Percentiles rank a stretch among this genome's conserved stretches.
Evolutionary conservation across 2,113 vertebrate genomes (phyloP).

Genomic region (Ramphastos sulfuratus): DNA sequence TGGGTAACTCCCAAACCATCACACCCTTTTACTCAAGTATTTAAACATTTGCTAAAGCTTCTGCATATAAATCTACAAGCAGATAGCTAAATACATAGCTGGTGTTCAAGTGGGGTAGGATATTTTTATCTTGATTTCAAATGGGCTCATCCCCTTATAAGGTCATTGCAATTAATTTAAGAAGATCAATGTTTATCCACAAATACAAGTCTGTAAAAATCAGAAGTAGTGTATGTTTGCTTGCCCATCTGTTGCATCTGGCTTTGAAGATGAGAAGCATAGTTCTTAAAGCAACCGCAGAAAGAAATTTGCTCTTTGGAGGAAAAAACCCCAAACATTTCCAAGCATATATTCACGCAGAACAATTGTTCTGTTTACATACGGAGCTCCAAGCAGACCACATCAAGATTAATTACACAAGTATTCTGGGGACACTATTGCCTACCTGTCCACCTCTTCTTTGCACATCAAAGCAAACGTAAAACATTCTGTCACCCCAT

Average conservation of each 20-base stretch:
- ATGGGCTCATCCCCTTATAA: neutral
- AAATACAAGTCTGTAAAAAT: neutral
- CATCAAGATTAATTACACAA: neutral
- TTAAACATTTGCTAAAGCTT: neutral
- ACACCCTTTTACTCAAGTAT: neutral
- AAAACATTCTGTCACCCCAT: conserved; percentile 95
- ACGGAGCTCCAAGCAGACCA: neutral
- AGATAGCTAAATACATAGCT: neutral
- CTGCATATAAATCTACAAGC: neutral
- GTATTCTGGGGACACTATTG: neutral
- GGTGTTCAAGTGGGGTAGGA: neutral
- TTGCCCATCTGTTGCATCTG: neutral
- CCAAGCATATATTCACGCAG: neutral
- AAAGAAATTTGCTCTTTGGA: neutral
- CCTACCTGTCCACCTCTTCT: conserved; percentile 92
- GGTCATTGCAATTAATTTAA: neutral
- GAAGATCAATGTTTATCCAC: neutral
- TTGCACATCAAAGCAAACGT: conserved; percentile 95
- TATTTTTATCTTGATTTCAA: neutral
- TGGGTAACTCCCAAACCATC: too few relatives aligned
- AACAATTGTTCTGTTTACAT: neutral
- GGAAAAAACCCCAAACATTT: neutral
- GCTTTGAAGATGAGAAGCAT: neutral
- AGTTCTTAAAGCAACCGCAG: neutral
- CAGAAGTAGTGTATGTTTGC: neutral